Evolutionary conservation across 37 sponge, comb jelly and placozoan species (phyloP), one percentile per base, ranked within the genome.

Genomic region (Ianthella basta): DNA sequence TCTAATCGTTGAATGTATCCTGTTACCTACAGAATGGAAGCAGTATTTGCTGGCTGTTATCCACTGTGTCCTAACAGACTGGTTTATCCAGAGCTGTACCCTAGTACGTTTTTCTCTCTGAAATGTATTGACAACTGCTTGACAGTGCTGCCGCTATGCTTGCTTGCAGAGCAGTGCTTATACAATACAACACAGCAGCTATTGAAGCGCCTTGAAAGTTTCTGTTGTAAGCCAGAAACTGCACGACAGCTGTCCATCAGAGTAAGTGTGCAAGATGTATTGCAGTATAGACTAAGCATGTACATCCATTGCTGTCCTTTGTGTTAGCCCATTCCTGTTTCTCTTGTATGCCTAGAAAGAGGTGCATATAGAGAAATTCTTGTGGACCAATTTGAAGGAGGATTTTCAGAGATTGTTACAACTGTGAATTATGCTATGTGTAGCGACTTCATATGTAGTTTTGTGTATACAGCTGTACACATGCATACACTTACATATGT

Each of bases 11-110:
- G 8, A 44, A 44, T 44, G 50, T 61, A 5, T 12, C 14, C 81
- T 56, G 6, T 44, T 56, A 6, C 37, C 41, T 60, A 19, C 41
- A 95, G 95, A 92, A 30, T 97, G 80, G 97, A 97, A 55, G 94
- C 95, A 24, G 77, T 85, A 19, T 68, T 56, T 53, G 83, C 84
- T 80, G 97, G 97, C 4, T 97, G 97, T 37, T 92, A 90, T 81
- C 95, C 97, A 0, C 84, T 97, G 16, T 94, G 95, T 86, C 97
- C 97, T 20, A 97, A 97, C 73, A 65, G 86, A 29, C 95, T 97
- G 0, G 95, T 94, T 18, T 97, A 97, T 80, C 97, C 97, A 34
- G 97, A 97, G 73, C 84, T 97, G 6, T 97, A 91, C 72, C 94
- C 97, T 54, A 23, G 89, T 89, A 41, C 66, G 86, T 60, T 21